Percentiles rank a stretch among this genome's conserved stretches.
These are phyloP conservation scores for Sebastes goodei DNA, from an alignment of 2,797 vertebrate species.

Conservation along the genomic window DNA sequence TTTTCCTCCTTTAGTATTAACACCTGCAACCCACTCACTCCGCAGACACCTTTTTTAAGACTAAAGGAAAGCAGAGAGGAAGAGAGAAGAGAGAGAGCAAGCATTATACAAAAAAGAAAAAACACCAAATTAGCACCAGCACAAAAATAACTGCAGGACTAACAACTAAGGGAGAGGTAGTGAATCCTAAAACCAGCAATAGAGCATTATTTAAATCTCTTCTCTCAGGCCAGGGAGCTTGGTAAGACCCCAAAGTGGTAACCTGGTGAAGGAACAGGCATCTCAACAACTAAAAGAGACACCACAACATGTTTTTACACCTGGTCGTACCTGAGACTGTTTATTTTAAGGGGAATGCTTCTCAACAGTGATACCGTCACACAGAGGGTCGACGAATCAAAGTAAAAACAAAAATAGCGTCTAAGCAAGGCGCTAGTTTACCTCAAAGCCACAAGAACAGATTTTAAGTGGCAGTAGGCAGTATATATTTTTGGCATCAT, in stretches of 20 bases:
- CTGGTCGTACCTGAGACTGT: not conserved
- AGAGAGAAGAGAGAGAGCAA: slow-evolving; percentile 8
- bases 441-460: not conserved
- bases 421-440: not conserved
- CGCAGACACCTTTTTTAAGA: slow-evolving; percentile 16
- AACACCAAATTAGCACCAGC: slow-evolving; percentile 23
- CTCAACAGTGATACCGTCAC: not conserved
- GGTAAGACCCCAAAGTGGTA: not conserved
- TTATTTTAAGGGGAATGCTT: not conserved
- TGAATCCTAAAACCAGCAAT: slow-evolving; percentile 31
- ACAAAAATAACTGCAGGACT: slow-evolving; percentile 43
- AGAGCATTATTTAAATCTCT: slow-evolving; percentile 38
- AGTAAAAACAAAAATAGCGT: not conserved
- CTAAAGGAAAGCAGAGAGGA: not conserved
- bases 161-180: slow-evolving; percentile 7
- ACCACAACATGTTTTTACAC: not conserved
- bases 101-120: slow-evolving; percentile 2
- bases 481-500: no score
- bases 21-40: slow-evolving; percentile 19
- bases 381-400: not conserved
- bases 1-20: slow-evolving; percentile 4
- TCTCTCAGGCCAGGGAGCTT: not conserved
- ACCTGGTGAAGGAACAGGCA: not conserved
- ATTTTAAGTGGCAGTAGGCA: no score
- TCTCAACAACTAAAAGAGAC: slow-evolving; percentile 2